Base-by-base conservation (phyloP, 2,888 invertebrate species). In the Heliconius ethilla region DNA sequence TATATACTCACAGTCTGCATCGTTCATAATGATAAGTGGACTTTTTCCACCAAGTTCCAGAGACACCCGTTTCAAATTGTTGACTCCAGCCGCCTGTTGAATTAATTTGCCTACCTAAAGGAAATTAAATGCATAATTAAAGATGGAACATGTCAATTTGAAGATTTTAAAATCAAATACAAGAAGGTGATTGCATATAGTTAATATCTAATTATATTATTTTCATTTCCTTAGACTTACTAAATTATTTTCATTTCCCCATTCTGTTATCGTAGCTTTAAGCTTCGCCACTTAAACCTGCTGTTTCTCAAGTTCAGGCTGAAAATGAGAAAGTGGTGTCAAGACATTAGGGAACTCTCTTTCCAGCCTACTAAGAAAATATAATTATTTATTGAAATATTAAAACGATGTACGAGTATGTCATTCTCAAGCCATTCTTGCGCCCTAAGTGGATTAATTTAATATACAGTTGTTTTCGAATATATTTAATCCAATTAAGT, bases 21-120 rank as follows among this genome's bases (percentile, higher is more conserved):
- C 98, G 79, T 96, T 95, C 89, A 97, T 97, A 66, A 98, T 95
- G 72, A 98, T 96, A 2, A 98, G 91, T 2, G 98, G 98, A 87
- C 97, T 97, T 89, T 98, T 98, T 81, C 98, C 98, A 33, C 98
- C 98, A 70, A 98, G 94, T 89, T 98, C 98, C 65, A 98, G 90
- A 1, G 97, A 96, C 0, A 98, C 96, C 67, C 96, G 95, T 87
- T 98, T 98, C 81, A 98, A 92, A 87, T 98, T 98, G 25, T 96
- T 96, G 69, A 95, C 94, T 9, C 97, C 97, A 15, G 98, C 96
- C 33, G 96, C 96, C 88, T 96, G 96, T 92, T 84, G 96, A 89
- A 92, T 96, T 89, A 91, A 92, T 82, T 95, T 95, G 0, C 96
- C 95, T 15, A 95, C 95, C 95, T 95, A 75, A 4, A 79, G 79